These are phyloP conservation scores for Coregonus suidteri DNA, from an alignment of 2,797 vertebrate genomes.

Conservation along the genomic window DNA sequence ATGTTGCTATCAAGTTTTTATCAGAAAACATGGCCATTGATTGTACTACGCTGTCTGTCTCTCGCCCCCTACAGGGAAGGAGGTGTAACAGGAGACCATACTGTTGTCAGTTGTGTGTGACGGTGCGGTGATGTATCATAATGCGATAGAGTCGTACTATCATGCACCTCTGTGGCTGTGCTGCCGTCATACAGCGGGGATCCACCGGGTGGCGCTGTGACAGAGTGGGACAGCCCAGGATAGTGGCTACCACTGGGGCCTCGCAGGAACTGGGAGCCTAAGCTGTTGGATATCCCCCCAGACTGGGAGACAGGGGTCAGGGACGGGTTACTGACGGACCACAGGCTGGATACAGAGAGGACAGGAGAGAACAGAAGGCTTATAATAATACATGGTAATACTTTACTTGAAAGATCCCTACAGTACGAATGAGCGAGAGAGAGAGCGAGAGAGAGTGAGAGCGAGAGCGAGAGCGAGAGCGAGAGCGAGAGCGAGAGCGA, in stretches of 20 bases:
- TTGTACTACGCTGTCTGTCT: background rate
- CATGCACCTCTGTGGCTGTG: constrained; percentile 74
- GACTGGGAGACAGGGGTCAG: constrained; percentile 82
- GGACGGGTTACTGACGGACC: constrained; percentile 86
- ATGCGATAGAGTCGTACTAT: constrained; percentile 69
- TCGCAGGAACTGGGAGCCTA: constrained; percentile 88
- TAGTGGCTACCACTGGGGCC: constrained; percentile 79
- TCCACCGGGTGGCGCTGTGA: constrained; percentile 73
- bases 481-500: too few species aligned
- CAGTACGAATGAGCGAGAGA: too few species aligned
- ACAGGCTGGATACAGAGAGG: constrained; percentile 76
- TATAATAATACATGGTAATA: too few species aligned
- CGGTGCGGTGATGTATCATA: constrained; percentile 76
- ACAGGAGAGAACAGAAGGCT: constrained; percentile 10
- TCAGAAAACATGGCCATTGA: background rate
- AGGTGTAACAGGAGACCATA: constrained; percentile 74
- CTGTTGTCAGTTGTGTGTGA: constrained; percentile 75
- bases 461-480: too few species aligned
- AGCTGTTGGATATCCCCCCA: constrained; percentile 74
- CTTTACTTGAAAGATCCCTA: too few species aligned
- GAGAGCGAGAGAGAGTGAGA: too few species aligned
- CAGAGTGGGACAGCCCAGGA: constrained; percentile 74
- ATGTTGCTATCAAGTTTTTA: background rate
- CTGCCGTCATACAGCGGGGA: constrained; percentile 85
- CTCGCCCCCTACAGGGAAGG: constrained; percentile 81